Evolutionary conservation across 2,113 vertebrate genomes (phyloP).

Genomic region (Prionailurus bengalensis): DNA sequence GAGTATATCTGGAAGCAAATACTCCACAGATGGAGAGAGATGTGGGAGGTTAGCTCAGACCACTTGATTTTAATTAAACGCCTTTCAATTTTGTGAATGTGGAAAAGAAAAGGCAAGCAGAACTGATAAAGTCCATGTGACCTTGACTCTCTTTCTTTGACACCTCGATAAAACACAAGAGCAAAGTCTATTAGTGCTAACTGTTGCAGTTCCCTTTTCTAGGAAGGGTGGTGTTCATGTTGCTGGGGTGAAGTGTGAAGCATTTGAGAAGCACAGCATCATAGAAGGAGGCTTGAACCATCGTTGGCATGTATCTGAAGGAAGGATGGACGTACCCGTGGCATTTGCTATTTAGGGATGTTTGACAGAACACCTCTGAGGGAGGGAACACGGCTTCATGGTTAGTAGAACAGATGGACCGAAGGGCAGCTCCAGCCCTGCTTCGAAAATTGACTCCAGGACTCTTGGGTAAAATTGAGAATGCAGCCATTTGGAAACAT

Average conservation of each 20-base stretch:
- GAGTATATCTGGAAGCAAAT: conserved; percentile 77
- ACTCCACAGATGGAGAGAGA: conserved; percentile 81
- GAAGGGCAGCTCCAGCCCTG: background rate
- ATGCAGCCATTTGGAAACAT: background rate
- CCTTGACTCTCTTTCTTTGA: conserved; percentile 39
- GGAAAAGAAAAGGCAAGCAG: conserved; percentile 74
- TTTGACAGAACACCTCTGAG: conserved; percentile 48
- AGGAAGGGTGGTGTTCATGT: accelerated
- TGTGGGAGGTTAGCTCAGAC: conserved; percentile 77
- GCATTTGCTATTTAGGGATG: conserved; percentile 57
- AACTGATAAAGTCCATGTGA: conserved; percentile 44
- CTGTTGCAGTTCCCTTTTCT: background rate
- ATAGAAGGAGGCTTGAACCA: background rate
- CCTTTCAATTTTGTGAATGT: conserved; percentile 71
- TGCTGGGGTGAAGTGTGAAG: background rate
- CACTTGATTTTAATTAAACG: conserved; percentile 83
- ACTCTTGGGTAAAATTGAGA: background rate
- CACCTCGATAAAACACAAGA: conserved; percentile 35
- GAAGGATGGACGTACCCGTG: background rate
- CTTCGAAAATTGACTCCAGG: background rate
- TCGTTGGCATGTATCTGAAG: background rate
- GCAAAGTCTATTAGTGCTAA: background rate
- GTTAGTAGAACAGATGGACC: conserved; percentile 33
- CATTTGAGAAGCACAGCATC: background rate
- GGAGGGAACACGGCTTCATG: background rate